Conservation (phyloP, 2,797 vertebrate genomes). For the Helostoma temminkii region DNA sequence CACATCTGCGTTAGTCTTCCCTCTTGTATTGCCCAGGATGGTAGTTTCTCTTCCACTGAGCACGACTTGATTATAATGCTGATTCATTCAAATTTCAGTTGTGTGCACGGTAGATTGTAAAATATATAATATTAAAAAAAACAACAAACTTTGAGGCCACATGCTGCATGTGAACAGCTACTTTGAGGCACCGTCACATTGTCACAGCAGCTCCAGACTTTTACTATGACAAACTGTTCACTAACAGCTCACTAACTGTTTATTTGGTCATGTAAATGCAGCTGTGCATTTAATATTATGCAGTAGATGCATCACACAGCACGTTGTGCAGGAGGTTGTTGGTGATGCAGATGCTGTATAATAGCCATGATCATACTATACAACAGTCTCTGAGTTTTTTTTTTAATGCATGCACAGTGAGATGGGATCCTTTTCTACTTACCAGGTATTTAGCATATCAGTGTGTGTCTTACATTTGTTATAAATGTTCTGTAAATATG, state of each 20-base stretch:
- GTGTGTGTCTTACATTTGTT: too few relatives aligned
- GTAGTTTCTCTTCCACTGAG: too few relatives aligned
- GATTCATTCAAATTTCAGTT: not conserved
- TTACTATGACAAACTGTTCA: constrained; percentile 15
- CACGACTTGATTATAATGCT: too few relatives aligned
- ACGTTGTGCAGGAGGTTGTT: not conserved
- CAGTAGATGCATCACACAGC: not conserved
- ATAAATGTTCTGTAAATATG: too few relatives aligned
- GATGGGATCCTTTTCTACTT: too few relatives aligned
- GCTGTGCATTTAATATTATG: not conserved
- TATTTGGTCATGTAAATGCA: constrained; percentile 14
- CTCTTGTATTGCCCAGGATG: too few relatives aligned
- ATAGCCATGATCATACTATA: not conserved
- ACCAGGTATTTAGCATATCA: too few relatives aligned
- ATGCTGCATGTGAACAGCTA: not conserved
- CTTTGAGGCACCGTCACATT: not conserved
- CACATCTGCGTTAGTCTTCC: not conserved
- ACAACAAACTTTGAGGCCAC: not conserved
- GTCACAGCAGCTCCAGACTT: not conserved
- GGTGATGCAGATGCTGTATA: not conserved
- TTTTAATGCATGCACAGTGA: not conserved
- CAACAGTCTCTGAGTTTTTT: not conserved
- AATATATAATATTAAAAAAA: not conserved
- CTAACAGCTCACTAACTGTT: constrained; percentile 46
- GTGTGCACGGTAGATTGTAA: not conserved